phyloP scores from a whole-genome alignment of 2,797 vertebrate species.

The Meda fulgida region DNA sequence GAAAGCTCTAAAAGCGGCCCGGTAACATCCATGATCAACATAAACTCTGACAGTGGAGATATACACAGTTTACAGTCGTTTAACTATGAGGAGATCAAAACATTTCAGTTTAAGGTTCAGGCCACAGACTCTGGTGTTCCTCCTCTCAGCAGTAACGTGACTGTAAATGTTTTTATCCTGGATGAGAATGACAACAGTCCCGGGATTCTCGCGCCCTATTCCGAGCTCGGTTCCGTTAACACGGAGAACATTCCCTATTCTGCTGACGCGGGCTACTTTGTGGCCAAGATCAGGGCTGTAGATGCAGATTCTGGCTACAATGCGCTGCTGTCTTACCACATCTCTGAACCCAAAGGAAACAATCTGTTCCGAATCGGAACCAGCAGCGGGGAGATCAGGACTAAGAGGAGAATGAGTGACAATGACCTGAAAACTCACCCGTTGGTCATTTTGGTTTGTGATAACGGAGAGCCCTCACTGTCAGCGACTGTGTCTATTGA shows the following conservation, averaged over 20 bases:
- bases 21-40: slow-evolving; percentile 74
- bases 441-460: slow-evolving; percentile 35
- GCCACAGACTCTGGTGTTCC: slow-evolving; percentile 12
- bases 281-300: slow-evolving; percentile 30
- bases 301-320: slow-evolving; percentile 57
- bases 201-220: slow-evolving; percentile 3
- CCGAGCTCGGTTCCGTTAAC: slow-evolving; percentile 25
- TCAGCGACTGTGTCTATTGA: slow-evolving; percentile 17
- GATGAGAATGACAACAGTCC: slow-evolving; percentile 9
- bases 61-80: slow-evolving; percentile 60
- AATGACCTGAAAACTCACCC: slow-evolving; percentile 26
- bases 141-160: slow-evolving; percentile 10
- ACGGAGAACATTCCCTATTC: slow-evolving; percentile 17
- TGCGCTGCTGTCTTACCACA: slow-evolving; percentile 59
- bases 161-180: slow-evolving; percentile 4
- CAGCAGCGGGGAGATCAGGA: slow-evolving; percentile 62
- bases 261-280: background rate
- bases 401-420: slow-evolving; percentile 60
- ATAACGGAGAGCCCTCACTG: slow-evolving; percentile 3
- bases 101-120: slow-evolving; percentile 64
- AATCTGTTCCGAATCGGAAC: slow-evolving; percentile 58
- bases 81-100: slow-evolving; percentile 58
- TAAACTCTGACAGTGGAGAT: slow-evolving; percentile 70
- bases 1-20: slow-evolving; percentile 63
- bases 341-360: slow-evolving; percentile 54